Evolutionary conservation across 2,888 invertebrate genomes (phyloP), one percentile per base, ranked within the genome.

Genomic region (Chouioia cunea): DNA sequence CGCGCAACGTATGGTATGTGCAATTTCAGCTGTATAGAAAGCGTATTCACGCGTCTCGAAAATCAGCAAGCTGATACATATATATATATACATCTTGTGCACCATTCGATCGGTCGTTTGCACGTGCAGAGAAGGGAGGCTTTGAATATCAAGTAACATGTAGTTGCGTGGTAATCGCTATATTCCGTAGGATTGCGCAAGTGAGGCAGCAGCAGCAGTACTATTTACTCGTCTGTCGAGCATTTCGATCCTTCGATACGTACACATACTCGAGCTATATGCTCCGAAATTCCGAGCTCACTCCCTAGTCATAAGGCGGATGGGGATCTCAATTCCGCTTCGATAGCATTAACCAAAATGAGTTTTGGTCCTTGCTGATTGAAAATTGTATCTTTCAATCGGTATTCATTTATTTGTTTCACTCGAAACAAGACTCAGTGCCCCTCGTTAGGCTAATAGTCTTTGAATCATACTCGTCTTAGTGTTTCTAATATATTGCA

Each of bases 111-210:
- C 44, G 27, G 43, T 0, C 12, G 15, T 43, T 14, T 12, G 18
- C 57, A 58, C 44, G 20, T 12, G 6, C 50, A 36, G 20, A 43
- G 62, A 43, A 15, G n/a, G 23, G 23, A 22, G 20, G 46, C 27
- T 65, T 65, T 54, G 70, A 65, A 70, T 64, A 70, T 65, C 54
- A 59, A 65, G 64, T 59, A 64, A 64, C 57, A 59, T 20, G 59
- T 53, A 59, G 66, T 66, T 53, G 52, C 50, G 52, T 20, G 23
- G 58, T 58, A 53, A 53, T 47, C 47, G 52, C 57, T 64, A 47
- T 64, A 68, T 63, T 69, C 20, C 23, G 10, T 50, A 18, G 18
- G 36, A 36, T 56, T 43, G 56, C 16, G 18, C 14, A 23, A 36
- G 36, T 36, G 36, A 36, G 36, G 36, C 36, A 10, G 36, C 10